Evolutionary conservation across 92 coral and sea anemone species (phyloP).

Genomic region (Virgularia gustaviana): DNA sequence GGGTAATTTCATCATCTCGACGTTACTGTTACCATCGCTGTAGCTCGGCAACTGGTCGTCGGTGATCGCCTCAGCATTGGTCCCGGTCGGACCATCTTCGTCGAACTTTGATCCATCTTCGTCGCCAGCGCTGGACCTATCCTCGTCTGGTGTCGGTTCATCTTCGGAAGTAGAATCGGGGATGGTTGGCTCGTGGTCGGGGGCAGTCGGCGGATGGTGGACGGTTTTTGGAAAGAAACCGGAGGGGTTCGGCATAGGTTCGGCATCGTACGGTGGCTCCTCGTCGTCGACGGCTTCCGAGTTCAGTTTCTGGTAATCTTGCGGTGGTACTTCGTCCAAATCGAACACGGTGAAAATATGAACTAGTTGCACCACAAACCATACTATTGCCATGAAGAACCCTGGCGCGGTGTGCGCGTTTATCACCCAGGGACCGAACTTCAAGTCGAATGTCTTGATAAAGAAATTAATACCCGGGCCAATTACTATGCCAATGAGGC

Average conservation of each 20-base stretch:
- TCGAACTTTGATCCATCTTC: not conserved
- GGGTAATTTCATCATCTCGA: not conserved
- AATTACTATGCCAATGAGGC: slow-evolving; percentile 30
- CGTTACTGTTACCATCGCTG: not conserved
- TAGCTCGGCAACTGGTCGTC: not conserved
- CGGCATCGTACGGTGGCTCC: not conserved
- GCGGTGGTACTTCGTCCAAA: not conserved
- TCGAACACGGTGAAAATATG: slow-evolving; percentile 32
- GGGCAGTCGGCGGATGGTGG: not conserved
- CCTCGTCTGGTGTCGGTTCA: slow-evolving; percentile 1
- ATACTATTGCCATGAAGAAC: slow-evolving; percentile 30
- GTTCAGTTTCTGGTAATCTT: not conserved
- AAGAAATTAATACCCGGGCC: slow-evolving; percentile 42
- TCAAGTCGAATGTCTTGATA: slow-evolving; percentile 10
- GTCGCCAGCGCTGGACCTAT: not conserved
- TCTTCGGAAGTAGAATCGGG: not conserved
- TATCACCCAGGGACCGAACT: slow-evolving; percentile 29
- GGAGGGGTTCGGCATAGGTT: too few species aligned
- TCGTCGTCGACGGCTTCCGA: not conserved
- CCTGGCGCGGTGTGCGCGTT: slow-evolving; percentile 27
- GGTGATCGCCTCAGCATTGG: too few species aligned
- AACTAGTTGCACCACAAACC: slow-evolving; percentile 1
- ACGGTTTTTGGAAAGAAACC: too few species aligned
- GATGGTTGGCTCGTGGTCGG: not conserved
- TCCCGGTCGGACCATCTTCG: too few species aligned